Evolutionary conservation across 2,888 invertebrate species (phyloP).

Genomic region (Phoronis australis): DNA sequence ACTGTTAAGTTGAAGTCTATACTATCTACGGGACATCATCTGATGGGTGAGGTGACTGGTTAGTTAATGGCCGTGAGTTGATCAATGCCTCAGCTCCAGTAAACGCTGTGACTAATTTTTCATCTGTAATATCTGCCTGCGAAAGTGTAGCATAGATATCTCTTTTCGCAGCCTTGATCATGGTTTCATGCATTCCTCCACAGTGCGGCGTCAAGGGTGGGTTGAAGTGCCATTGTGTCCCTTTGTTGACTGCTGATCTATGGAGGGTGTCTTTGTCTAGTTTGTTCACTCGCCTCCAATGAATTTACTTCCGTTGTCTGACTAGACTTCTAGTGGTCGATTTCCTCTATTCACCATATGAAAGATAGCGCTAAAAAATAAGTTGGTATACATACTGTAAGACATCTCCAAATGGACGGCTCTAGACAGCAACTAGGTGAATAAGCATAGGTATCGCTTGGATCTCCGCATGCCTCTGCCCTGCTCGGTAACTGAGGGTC

Average conservation of each 20-base stretch:
- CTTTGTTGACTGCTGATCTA: conserved; percentile 11
- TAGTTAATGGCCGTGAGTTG: conserved; percentile 3
- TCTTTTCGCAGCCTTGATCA: conserved; percentile 17
- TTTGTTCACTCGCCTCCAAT: conserved; percentile 10
- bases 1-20: not conserved
- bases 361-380: conserved; percentile 17
- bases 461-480: conserved; percentile 11
- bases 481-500: conserved; percentile 3
- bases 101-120: conserved; percentile 17
- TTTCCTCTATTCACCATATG: conserved; percentile 13
- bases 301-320: conserved; percentile 19
- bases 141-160: conserved; percentile 16
- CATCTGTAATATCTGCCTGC: conserved; percentile 15
- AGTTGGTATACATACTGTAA: conserved; percentile 13
- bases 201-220: conserved; percentile 18
- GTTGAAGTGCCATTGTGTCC: conserved; percentile 17
- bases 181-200: conserved; percentile 16
- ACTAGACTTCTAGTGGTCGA: conserved; percentile 9
- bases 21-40: conserved; percentile 15
- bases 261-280: no score
- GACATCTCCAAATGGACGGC: conserved; percentile 18
- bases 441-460: conserved; percentile 17
- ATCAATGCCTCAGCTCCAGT: conserved; percentile 16
- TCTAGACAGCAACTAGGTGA: conserved; percentile 20
- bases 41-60: conserved; percentile 18